These are phyloP conservation scores for Nycteola revayana DNA, from an alignment of 2,888 invertebrate genomes.

Conservation along the genomic window DNA sequence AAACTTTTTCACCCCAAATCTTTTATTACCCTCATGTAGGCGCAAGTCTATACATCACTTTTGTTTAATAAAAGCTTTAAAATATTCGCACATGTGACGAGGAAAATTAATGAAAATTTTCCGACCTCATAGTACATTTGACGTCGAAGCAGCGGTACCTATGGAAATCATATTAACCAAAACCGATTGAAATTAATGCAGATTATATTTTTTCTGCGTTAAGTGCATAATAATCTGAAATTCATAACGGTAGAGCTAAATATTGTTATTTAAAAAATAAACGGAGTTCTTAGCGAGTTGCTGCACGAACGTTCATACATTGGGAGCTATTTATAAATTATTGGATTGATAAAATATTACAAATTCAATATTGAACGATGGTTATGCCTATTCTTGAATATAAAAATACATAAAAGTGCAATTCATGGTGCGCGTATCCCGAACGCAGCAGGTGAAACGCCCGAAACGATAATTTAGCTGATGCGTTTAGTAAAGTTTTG, in stretches of 20 bases:
- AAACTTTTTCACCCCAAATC: constrained; percentile 45
- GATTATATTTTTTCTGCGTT: constrained; percentile 14
- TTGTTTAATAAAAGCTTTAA: constrained; percentile 37
- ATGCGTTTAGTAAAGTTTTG: no score
- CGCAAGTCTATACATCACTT: constrained; percentile 57
- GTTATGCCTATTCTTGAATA: constrained; percentile 2
- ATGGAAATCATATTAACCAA: constrained; percentile 22
- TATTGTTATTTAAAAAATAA: constrained; percentile 19
- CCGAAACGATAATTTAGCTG: constrained; percentile 1
- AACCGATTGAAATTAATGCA: constrained; percentile 19
- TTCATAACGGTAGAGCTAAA: constrained; percentile 9
- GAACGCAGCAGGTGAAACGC: constrained; percentile 10
- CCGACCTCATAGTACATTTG: constrained; percentile 51
- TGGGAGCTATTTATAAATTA: constrained; percentile 21
- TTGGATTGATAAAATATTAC: constrained; percentile 8
- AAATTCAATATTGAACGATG: constrained; percentile 10
- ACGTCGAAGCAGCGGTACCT: constrained; percentile 43
- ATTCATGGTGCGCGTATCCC: constrained; percentile 17
- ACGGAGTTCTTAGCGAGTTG: constrained; percentile 5
- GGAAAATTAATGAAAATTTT: constrained; percentile 76
- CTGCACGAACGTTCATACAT: constrained; percentile 2
- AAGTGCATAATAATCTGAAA: constrained; percentile 17
- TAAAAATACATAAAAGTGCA: constrained; percentile 19
- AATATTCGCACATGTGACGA: constrained; percentile 35
- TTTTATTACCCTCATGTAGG: constrained; percentile 54